Evolutionary conservation across 2,888 invertebrate genomes (phyloP).

Genomic region (Volucella inflata): DNA sequence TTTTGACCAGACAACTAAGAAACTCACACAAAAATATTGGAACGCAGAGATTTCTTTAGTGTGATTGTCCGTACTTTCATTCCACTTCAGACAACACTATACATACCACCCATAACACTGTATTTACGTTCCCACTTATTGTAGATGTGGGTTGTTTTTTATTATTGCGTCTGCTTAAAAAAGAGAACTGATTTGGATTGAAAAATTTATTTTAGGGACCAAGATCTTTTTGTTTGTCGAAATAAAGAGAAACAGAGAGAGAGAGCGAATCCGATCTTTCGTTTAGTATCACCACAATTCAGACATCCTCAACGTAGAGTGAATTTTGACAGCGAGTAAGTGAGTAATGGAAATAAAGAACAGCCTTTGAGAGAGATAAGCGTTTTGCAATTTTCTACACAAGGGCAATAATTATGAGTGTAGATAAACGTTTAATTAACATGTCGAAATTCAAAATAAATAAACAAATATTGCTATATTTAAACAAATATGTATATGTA

Average conservation of each 20-base stretch:
- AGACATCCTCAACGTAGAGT: slow-evolving; percentile 4
- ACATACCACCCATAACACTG: slow-evolving; percentile 8
- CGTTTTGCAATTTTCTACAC: slow-evolving; percentile 66
- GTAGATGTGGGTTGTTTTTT: slow-evolving; percentile 50
- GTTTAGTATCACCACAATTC: too few relatives aligned
- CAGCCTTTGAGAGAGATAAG: slow-evolving; percentile 38
- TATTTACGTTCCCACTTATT: slow-evolving; percentile 64
- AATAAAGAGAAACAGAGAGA: slow-evolving; percentile 40
- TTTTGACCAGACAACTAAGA: slow-evolving; percentile 70
- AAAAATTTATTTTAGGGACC: slow-evolving; percentile 60
- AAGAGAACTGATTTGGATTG: slow-evolving; percentile 9
- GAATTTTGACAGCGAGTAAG: slow-evolving; percentile 56
- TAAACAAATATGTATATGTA: too few relatives aligned
- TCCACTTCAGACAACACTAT: slow-evolving; percentile 7
- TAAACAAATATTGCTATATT: slow-evolving; percentile 14
- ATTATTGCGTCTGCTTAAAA: slow-evolving; percentile 53
- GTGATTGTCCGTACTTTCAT: slow-evolving; percentile 16
- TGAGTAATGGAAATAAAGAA: slow-evolving; percentile 62
- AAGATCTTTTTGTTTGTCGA: slow-evolving; percentile 15
- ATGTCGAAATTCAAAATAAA: slow-evolving; percentile 61
- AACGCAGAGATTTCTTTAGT: slow-evolving; percentile 57
- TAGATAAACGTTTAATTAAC: slow-evolving; percentile 45
- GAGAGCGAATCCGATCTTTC: too few relatives aligned
- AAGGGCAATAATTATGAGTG: slow-evolving; percentile 18
- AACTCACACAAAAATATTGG: slow-evolving; percentile 50